Conservation (phyloP, 2,797 vertebrate species). For the Sebastes itinus region DNA sequence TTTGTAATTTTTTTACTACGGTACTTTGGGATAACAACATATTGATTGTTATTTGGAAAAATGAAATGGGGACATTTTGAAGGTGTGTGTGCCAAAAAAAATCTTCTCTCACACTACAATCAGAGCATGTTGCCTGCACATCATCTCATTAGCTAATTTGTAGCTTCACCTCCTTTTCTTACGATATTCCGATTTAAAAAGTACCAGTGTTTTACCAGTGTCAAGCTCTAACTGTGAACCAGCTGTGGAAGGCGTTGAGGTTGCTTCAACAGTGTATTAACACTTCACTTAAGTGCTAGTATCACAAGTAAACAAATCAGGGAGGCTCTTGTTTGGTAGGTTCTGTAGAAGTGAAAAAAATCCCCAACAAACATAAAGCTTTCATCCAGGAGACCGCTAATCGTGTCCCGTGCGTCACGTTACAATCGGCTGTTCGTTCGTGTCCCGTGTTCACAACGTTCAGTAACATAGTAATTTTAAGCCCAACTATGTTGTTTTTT, state of each 20-base stretch:
- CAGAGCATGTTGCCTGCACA: not conserved
- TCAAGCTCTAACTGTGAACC: not conserved
- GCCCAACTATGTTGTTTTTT: too few relatives aligned
- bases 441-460: too few relatives aligned
- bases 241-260: conserved; percentile 1
- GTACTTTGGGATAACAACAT: not conserved
- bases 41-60: conserved; percentile 39
- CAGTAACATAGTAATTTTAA: too few relatives aligned
- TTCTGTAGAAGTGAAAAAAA: not conserved
- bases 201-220: not conserved
- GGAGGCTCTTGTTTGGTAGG: not conserved
- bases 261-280: conserved; percentile 19
- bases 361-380: too few relatives aligned
- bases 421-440: too few relatives aligned
- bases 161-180: not conserved
- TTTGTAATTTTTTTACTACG: not conserved
- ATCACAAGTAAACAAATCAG: conserved; percentile 4
- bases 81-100: not conserved
- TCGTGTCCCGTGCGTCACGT: accelerated
- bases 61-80: not conserved
- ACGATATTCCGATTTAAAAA: not conserved
- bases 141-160: not conserved
- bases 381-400: too few relatives aligned
- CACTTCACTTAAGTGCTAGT: not conserved
- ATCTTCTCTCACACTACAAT: not conserved